Conservation (phyloP, 2,797 vertebrate species). For the Galaxias olidus region DNA sequence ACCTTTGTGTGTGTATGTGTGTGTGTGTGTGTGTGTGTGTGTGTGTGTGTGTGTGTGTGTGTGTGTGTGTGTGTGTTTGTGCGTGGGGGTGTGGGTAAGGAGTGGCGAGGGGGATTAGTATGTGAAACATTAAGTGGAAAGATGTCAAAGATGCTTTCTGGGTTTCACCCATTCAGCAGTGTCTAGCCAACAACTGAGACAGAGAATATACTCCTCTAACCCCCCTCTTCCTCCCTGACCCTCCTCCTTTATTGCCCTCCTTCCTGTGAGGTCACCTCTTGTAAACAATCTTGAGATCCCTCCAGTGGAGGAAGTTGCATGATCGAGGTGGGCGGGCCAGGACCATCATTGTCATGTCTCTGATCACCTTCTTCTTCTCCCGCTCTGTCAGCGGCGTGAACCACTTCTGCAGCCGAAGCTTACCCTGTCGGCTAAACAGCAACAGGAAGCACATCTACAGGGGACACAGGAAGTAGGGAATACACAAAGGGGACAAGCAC, state of each 20-base stretch:
- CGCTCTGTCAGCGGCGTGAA: constrained; percentile 85
- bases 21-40: constrained; percentile 12
- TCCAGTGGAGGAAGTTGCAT: constrained; percentile 95
- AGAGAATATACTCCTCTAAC: background rate
- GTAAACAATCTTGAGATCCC: constrained; percentile 95
- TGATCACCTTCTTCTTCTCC: constrained; percentile 91
- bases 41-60: background rate
- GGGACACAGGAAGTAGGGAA: background rate
- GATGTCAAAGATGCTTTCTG: background rate
- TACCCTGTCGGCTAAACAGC: constrained; percentile 97
- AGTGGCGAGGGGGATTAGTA: background rate
- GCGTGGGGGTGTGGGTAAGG: background rate
- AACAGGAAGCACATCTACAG: constrained; percentile 89
- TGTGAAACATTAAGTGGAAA: constrained; percentile 27
- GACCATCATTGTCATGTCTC: constrained; percentile 87
- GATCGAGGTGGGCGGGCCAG: constrained; percentile 84
- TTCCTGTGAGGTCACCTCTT: constrained; percentile 80
- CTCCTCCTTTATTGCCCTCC: background rate
- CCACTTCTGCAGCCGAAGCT: constrained; percentile 95
- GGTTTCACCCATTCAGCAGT: too few species aligned
- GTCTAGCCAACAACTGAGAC: background rate
- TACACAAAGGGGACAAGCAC: background rate
- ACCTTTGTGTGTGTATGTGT: constrained; percentile 13
- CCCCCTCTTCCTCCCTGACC: background rate
- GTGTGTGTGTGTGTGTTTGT: background rate